These are phyloP conservation scores for Leptopilina boulardi DNA, from an alignment of 1,140 invertebrate genomes.

Conservation along the genomic window DNA sequence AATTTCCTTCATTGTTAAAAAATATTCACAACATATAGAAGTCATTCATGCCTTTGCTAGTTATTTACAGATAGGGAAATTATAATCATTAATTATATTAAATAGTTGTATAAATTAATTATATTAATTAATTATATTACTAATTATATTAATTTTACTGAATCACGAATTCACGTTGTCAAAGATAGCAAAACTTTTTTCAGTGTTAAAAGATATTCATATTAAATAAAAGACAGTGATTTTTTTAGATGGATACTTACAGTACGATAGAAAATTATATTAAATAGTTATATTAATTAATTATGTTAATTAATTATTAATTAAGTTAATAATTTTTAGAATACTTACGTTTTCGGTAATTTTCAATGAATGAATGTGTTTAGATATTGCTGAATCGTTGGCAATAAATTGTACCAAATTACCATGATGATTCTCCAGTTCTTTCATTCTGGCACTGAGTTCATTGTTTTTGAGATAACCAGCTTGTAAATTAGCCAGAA, in stretches of 20 bases:
- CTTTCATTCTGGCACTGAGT: constrained; percentile 79
- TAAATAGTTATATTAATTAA: background rate
- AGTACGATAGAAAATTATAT: constrained; percentile 80
- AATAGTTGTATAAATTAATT: too few species aligned
- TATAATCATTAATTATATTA: too few species aligned
- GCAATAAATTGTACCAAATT: constrained; percentile 80
- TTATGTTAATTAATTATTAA: background rate
- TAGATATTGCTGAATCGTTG: constrained; percentile 79
- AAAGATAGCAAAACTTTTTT: constrained; percentile 78
- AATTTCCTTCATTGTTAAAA: too few species aligned
- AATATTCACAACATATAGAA: too few species aligned
- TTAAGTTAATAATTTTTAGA: background rate
- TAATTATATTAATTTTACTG: too few species aligned
- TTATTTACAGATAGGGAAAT: too few species aligned
- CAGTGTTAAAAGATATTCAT: constrained; percentile 82
- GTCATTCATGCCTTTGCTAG: too few species aligned
- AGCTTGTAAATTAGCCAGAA: constrained; percentile 62
- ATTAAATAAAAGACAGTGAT: constrained; percentile 85
- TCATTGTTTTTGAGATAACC: constrained; percentile 76
- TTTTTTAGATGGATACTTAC: constrained; percentile 85
- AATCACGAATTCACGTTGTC: constrained; percentile 82
- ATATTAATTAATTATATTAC: too few species aligned
- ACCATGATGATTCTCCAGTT: constrained; percentile 81
- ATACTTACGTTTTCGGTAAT: constrained; percentile 79
- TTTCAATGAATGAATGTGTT: constrained; percentile 80